Conservation (phyloP, 2,113 vertebrate genomes). For the Thomomys bottae region DNA sequence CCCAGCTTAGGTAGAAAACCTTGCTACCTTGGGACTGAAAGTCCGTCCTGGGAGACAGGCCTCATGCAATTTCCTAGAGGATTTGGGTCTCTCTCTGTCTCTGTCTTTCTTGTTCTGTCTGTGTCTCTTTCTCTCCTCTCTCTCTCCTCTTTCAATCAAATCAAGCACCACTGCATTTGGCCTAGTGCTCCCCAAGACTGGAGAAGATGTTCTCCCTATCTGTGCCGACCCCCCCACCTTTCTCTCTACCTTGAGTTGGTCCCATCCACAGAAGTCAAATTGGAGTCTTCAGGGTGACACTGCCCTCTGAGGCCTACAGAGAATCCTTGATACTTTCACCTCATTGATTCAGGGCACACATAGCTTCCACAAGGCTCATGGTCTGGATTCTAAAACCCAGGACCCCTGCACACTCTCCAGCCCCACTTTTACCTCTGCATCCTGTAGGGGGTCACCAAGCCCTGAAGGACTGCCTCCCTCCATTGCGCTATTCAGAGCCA, state of each 20-base stretch:
- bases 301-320: not conserved
- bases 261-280: not conserved
- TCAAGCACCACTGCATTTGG: not conserved
- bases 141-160: not conserved
- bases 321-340: not conserved
- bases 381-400: not conserved
- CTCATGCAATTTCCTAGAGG: not conserved
- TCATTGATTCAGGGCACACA: not conserved
- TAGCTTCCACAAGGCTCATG: not conserved
- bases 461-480: not conserved
- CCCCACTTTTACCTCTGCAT: not conserved
- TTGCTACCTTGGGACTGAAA: not conserved
- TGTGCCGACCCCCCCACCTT: not conserved
- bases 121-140: not conserved
- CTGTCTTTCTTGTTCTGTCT: not conserved
- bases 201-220: not conserved
- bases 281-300: not conserved
- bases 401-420: not conserved
- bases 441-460: not conserved
- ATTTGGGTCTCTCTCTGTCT: not conserved
- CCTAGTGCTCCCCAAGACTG: not conserved
- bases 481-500: slow-evolving; percentile 34
- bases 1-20: not conserved
- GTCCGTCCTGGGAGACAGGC: not conserved
- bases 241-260: not conserved